Evolutionary conservation across 2,797 vertebrate genomes (phyloP).

Genomic region (Tolypeutes matacus): DNA sequence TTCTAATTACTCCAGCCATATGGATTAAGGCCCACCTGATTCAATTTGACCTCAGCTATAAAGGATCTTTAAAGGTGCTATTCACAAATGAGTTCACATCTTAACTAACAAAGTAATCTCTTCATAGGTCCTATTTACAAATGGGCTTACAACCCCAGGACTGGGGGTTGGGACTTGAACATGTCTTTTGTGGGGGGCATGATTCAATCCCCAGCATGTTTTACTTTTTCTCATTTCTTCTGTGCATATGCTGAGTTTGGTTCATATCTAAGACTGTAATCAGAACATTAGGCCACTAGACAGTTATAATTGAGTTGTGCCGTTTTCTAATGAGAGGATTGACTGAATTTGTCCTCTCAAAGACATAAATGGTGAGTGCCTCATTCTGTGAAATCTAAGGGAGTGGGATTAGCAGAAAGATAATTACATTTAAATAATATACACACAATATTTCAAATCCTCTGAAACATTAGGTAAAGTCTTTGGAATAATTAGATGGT

Average conservation of each 20-base stretch:
- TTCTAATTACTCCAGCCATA: too few relatives aligned
- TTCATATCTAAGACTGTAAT: neutral
- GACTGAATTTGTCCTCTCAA: conserved; percentile 30
- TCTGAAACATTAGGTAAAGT: neutral
- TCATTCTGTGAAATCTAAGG: conserved; percentile 58
- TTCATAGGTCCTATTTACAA: too few relatives aligned
- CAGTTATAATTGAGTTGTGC: neutral
- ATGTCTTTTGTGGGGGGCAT: too few relatives aligned
- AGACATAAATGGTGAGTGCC: neutral
- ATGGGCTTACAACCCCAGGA: too few relatives aligned
- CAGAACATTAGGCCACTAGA: neutral
- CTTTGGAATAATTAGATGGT: conserved; percentile 37
- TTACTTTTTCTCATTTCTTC: neutral
- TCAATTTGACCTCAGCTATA: too few relatives aligned
- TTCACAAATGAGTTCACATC: too few relatives aligned
- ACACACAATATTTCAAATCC: conserved; percentile 29
- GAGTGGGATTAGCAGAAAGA: neutral
- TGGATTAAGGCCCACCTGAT: too few relatives aligned
- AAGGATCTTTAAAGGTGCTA: too few relatives aligned
- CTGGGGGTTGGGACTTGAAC: too few relatives aligned
- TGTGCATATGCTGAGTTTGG: neutral
- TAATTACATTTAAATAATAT: conserved; percentile 30
- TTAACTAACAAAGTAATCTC: too few relatives aligned
- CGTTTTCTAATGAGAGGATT: conserved; percentile 43
- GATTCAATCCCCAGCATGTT: too few relatives aligned